These are phyloP conservation scores for Rhynchonycteris naso DNA, from an alignment of 2,797 vertebrate genomes.

Conservation along the genomic window DNA sequence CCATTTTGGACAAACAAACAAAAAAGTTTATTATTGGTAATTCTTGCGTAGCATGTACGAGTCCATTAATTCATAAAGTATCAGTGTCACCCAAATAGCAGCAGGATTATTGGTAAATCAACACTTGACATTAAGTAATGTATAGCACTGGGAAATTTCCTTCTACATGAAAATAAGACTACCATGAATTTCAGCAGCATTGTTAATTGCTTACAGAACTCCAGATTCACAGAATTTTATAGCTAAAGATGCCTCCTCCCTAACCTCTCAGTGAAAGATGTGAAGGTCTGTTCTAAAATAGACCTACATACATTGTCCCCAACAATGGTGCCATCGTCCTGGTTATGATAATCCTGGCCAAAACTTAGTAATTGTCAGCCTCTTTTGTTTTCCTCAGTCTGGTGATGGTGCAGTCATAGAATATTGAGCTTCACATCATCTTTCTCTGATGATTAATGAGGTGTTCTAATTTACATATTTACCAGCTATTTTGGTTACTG, in stretches of 20 bases:
- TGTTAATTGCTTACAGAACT: background rate
- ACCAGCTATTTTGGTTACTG: background rate
- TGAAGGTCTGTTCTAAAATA: background rate
- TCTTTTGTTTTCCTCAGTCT: background rate
- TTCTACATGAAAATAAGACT: background rate
- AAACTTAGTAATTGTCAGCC: background rate
- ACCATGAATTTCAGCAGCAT: background rate
- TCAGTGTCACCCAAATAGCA: background rate
- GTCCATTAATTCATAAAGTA: background rate
- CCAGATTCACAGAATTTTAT: background rate
- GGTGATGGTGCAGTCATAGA: background rate
- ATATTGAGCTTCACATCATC: background rate
- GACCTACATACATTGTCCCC: accelerated
- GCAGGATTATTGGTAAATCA: background rate
- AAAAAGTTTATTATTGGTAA: background rate
- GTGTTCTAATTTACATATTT: background rate
- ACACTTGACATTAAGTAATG: background rate
- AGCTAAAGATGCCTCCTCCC: background rate
- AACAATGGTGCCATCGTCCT: background rate
- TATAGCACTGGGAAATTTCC: background rate
- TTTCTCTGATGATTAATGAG: background rate
- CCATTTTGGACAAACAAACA: background rate
- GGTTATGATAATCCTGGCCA: background rate
- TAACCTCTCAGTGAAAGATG: background rate
- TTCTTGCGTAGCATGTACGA: background rate